These are phyloP conservation scores for Tribolium freemani DNA, from an alignment of 2,888 invertebrate genomes.

Conservation along the genomic window DNA sequence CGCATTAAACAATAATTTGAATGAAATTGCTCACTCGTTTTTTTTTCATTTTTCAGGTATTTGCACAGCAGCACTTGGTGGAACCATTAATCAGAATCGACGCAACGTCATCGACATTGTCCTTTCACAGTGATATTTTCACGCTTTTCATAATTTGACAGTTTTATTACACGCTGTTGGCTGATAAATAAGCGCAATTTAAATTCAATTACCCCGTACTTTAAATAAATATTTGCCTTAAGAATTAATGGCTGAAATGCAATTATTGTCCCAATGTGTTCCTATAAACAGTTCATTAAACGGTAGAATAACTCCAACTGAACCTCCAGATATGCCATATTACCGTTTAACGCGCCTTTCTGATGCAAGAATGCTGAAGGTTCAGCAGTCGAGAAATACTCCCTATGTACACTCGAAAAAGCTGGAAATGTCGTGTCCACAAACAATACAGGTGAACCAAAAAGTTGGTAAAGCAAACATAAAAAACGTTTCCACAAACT, in stretches of 20 bases:
- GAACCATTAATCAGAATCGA: conserved; percentile 30
- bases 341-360: conserved; percentile 26
- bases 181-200: conserved; percentile 27
- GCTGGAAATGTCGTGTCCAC: too few species aligned
- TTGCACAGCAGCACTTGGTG: conserved; percentile 9
- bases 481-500: too few species aligned
- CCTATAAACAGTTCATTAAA: conserved; percentile 32
- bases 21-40: conserved; percentile 21
- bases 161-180: conserved; percentile 14
- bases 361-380: conserved; percentile 18
- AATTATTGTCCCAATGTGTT: conserved; percentile 33
- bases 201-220: conserved; percentile 22
- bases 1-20: conserved; percentile 31
- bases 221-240: conserved; percentile 33
- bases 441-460: too few species aligned
- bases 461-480: too few species aligned
- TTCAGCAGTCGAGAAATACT: background rate
- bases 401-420: background rate
- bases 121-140: conserved; percentile 31
- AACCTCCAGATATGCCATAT: conserved; percentile 17
- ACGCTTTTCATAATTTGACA: conserved; percentile 30
- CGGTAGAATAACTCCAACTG: conserved; percentile 20
- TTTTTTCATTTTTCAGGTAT: conserved; percentile 10
- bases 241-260: conserved; percentile 20
- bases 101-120: conserved; percentile 29